These are phyloP conservation scores for Pachliopta kotzebuea DNA, from an alignment of 2,888 invertebrate species.

Conservation along the genomic window DNA sequence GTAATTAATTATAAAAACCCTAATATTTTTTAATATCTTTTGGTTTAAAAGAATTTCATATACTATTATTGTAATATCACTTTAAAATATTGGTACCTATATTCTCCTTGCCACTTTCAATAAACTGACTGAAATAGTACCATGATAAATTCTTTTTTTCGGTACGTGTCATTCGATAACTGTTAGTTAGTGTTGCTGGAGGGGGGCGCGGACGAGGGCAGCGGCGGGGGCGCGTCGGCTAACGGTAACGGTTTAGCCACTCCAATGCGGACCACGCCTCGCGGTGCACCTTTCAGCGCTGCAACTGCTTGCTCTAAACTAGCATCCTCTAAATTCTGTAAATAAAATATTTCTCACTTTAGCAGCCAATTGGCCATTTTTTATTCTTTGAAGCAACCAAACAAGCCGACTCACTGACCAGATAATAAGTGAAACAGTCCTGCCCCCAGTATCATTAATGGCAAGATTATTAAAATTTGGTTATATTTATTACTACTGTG, in stretches of 20 bases:
- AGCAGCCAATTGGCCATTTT: no score
- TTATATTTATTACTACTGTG: no score
- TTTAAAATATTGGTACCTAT: not conserved
- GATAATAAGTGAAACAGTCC: no score
- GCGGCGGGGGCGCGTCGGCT: conserved; percentile 82
- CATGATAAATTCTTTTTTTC: not conserved
- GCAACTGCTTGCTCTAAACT: conserved; percentile 98
- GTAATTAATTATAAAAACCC: not conserved
- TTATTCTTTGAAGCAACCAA: no score
- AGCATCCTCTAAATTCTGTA: conserved; percentile 91
- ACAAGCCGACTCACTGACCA: no score
- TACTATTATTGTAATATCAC: not conserved
- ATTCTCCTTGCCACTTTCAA: not conserved
- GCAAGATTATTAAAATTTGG: no score
- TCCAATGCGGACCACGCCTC: conserved; percentile 96
- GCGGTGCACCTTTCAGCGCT: conserved; percentile 96
- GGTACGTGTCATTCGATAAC: not conserved
- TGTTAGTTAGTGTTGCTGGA: conserved; percentile 25
- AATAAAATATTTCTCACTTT: not conserved
- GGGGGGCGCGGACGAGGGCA: conserved; percentile 57
- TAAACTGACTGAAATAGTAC: not conserved
- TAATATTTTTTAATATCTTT: no score
- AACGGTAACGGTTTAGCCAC: conserved; percentile 96
- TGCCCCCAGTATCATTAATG: no score
- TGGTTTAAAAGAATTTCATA: not conserved